A percentile compares a stretch with the other conserved stretches of the same genome.
Conservation (phyloP, 2,888 invertebrate species). For the Chironomus riparius region DNA sequence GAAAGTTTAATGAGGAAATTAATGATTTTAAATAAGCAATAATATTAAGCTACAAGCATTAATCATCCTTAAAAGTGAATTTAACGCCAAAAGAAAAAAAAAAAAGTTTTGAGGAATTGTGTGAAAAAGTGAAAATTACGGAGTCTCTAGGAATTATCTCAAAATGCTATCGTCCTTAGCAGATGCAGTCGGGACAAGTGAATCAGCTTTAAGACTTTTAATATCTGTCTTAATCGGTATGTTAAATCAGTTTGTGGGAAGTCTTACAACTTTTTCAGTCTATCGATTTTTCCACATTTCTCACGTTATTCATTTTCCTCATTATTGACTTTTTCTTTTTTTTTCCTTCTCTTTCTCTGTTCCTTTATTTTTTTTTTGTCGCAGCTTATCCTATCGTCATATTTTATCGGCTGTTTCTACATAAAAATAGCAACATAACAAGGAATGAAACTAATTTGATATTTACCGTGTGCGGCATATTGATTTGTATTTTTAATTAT, state of each 20-base stretch:
- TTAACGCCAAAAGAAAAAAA: neutral
- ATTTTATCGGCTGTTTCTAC: conserved; percentile 51
- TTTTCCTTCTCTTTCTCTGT: neutral
- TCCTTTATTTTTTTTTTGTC: conserved; percentile 33
- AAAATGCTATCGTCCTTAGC: neutral
- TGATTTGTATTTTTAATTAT: conserved; percentile 33
- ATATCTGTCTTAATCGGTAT: conserved; percentile 55
- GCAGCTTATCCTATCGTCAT: conserved; percentile 66
- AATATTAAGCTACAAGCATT: neutral
- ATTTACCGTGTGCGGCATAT: conserved; percentile 61
- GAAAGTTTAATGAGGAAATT: neutral
- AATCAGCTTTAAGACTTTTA: conserved; percentile 55
- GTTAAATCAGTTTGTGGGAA: conserved; percentile 34
- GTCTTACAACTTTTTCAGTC: neutral
- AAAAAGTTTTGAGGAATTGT: no score
- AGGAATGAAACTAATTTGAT: conserved; percentile 55
- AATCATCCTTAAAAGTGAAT: no score
- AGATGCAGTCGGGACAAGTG: conserved; percentile 47
- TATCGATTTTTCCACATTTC: neutral
- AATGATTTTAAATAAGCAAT: neutral
- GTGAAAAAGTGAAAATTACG: neutral
- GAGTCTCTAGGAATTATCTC: neutral
- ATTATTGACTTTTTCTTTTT: neutral
- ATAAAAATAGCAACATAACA: conserved; percentile 45
- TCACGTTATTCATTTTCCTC: neutral